A percentile compares a stretch with the other conserved stretches of the same genome.
These are phyloP conservation scores for Spodoptera picta DNA, from an alignment of 2,888 invertebrate species.

Conservation along the genomic window DNA sequence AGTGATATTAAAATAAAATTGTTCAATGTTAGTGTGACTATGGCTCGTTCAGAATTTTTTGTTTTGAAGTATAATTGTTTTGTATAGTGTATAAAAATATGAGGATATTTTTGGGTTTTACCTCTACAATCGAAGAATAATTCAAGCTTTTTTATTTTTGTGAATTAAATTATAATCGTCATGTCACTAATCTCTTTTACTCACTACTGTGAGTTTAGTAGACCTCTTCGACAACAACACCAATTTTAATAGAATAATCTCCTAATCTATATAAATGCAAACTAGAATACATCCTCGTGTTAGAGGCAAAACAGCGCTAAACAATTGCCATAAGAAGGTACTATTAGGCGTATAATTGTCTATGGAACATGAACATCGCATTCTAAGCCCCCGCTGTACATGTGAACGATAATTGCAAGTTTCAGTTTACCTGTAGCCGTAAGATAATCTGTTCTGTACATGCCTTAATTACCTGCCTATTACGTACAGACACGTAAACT, in stretches of 20 bases:
- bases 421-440: conserved; percentile 28
- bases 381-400: conserved; percentile 25
- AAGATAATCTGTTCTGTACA: conserved; percentile 37
- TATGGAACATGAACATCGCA: conserved; percentile 11
- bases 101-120: too few relatives aligned
- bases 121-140: neutral
- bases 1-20: conserved; percentile 42
- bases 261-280: too few relatives aligned
- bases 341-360: conserved; percentile 13
- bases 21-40: conserved; percentile 14
- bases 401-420: conserved; percentile 37
- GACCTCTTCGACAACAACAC: too few relatives aligned
- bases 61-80: conserved; percentile 22
- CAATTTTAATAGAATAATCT: too few relatives aligned
- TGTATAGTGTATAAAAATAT: neutral
- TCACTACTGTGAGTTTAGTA: too few relatives aligned
- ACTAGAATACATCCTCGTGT: too few relatives aligned
- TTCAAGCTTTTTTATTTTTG: neutral
- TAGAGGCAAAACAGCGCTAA: neutral
- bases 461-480: conserved; percentile 28
- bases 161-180: too few relatives aligned
- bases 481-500: neutral
- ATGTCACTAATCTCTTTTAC: too few relatives aligned
- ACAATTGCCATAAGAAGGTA: conserved; percentile 17
- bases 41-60: conserved; percentile 18